phyloP scores from a whole-genome alignment of 2,888 invertebrate genomes.

The Portevinia maculata region DNA sequence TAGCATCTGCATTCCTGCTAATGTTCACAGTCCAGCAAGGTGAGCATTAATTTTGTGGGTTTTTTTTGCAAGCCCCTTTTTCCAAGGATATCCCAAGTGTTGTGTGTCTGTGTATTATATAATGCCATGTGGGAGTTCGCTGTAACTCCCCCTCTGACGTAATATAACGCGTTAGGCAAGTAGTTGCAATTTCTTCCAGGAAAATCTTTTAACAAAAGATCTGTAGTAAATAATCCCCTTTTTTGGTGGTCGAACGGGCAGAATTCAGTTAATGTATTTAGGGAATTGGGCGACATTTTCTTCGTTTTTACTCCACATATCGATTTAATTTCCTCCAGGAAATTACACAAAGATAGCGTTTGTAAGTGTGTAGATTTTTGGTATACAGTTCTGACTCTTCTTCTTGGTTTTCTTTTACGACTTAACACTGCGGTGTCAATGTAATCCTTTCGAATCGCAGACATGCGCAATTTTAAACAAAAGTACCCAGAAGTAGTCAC shows the following conservation, averaged over 20 bases:
- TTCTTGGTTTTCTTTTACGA: constrained; percentile 62
- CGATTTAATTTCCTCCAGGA: constrained; percentile 63
- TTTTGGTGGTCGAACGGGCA: not conserved
- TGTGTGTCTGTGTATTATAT: constrained; percentile 46
- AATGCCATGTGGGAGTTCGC: constrained; percentile 25
- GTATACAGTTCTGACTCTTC: constrained; percentile 50
- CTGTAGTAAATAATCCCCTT: not conserved
- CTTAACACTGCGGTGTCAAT: constrained; percentile 62
- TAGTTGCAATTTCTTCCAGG: not conserved
- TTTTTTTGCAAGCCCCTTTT: constrained; percentile 11
- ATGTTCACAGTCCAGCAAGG: constrained; percentile 83
- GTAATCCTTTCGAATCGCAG: constrained; percentile 52
- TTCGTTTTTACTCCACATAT: constrained; percentile 41
- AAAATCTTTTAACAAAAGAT: constrained; percentile 6
- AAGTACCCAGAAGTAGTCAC: constrained; percentile 3
- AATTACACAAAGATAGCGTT: constrained; percentile 6
- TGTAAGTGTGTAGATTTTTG: constrained; percentile 41
- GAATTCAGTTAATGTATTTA: not conserved
- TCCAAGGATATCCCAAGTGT: constrained; percentile 41
- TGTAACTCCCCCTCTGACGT: constrained; percentile 46
- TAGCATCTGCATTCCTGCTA: constrained; percentile 81
- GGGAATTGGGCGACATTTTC: constrained; percentile 15
- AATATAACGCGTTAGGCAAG: constrained; percentile 27
- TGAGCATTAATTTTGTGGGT: constrained; percentile 76
- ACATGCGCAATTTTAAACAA: constrained; percentile 58